Percentiles rank a stretch among this genome's conserved stretches.
Evolutionary conservation across 1,140 invertebrate genomes (phyloP).

Genomic region (Hirudo medicinalis): DNA sequence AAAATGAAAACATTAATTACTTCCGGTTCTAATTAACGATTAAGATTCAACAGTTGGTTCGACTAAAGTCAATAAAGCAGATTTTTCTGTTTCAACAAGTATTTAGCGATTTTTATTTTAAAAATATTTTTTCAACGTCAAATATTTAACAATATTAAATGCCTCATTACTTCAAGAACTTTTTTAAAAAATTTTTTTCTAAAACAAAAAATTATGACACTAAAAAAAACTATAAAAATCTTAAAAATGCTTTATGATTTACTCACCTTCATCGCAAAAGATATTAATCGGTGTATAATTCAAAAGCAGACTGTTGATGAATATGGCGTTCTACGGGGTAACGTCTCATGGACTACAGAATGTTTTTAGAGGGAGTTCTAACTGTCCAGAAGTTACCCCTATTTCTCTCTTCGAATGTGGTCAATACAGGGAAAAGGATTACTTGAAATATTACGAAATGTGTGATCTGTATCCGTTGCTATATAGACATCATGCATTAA

Average conservation of each 20-base stretch:
- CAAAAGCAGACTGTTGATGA: not conserved
- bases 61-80: not conserved
- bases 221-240: not conserved
- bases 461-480: not conserved
- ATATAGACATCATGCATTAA: not conserved
- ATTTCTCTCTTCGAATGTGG: conserved; percentile 1
- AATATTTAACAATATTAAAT: not conserved
- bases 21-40: conserved; percentile 13
- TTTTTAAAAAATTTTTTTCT: not conserved
- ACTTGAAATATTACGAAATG: conserved; percentile 3
- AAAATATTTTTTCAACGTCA: not conserved
- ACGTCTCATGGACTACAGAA: not conserved
- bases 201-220: not conserved
- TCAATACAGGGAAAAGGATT: conserved; percentile 7
- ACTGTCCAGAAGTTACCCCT: not conserved
- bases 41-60: conserved; percentile 1
- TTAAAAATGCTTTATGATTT: no score
- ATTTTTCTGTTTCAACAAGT: no score
- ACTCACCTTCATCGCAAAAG: no score
- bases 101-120: no score
- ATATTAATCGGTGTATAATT: not conserved
- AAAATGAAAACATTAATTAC: conserved; percentile 14
- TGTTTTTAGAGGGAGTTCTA: not conserved
- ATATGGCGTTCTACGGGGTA: not conserved
- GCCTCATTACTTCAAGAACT: not conserved